A percentile compares a stretch with the other conserved stretches of the same genome.
Evolutionary conservation across 2,888 invertebrate genomes (phyloP).

Genomic region (Torymus auratus): DNA sequence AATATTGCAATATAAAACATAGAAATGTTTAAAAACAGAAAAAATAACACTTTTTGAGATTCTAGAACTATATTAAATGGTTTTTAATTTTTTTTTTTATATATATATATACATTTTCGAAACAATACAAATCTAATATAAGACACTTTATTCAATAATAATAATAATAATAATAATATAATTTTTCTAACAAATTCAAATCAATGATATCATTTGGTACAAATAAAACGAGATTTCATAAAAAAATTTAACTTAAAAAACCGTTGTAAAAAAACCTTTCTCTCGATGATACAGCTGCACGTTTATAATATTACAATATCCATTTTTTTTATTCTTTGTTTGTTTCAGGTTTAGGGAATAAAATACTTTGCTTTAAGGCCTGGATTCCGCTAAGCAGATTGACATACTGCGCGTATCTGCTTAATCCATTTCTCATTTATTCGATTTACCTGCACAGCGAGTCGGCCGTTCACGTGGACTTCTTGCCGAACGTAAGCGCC

Average conservation of each 20-base stretch:
- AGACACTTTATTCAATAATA: no score
- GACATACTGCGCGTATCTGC: constrained; percentile 80
- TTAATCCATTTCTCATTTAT: constrained; percentile 80
- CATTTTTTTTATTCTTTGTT: neutral
- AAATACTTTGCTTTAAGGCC: constrained; percentile 72
- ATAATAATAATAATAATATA: constrained; percentile 1
- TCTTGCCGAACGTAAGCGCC: constrained; percentile 72
- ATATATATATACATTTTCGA: no score
- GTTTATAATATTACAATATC: constrained; percentile 6
- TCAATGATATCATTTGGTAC: constrained; percentile 9
- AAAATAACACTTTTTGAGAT: neutral
- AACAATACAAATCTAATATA: no score
- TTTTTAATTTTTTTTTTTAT: no score
- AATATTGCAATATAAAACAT: neutral
- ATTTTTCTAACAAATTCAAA: constrained; percentile 28
- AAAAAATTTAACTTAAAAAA: constrained; percentile 20
- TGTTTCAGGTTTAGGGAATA: constrained; percentile 74
- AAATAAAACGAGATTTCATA: neutral
- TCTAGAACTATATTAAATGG: no score
- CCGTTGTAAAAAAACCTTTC: constrained; percentile 5
- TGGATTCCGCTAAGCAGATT: constrained; percentile 78
- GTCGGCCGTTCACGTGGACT: constrained; percentile 68
- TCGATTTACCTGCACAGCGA: constrained; percentile 75
- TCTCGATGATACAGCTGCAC: neutral
- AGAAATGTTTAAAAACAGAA: no score